Evolutionary conservation across 2,888 invertebrate species (phyloP), one percentile per base, ranked within the genome.

Genomic region (Arctia plantaginis): DNA sequence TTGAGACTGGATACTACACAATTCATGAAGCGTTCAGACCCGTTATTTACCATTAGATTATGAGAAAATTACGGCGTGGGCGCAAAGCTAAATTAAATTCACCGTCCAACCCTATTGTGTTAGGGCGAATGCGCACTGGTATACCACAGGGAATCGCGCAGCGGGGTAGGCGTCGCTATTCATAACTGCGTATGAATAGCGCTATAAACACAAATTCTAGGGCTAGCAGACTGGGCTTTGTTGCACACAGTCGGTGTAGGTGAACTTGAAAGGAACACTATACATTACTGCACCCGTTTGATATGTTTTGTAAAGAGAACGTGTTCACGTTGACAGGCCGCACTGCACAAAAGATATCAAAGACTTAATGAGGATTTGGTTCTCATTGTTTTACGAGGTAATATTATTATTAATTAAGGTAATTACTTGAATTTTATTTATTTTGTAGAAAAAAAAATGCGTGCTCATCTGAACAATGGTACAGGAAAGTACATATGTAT

Each of bases 171-270:
- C 83, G 83, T 76, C 75, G 75, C 87, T 89, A 90, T 92, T 92
- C 90, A 92, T 88, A 73, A 74, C 77, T 33, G 44, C 70, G 78
- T 76, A 80, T 90, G 86, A 90, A 92, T 91, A 88, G 88, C 81
- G 82, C 86, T 84, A 89, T 89, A 87, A 88, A 90, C 76, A 86
- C 88, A 89, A 92, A 91, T 90, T 90, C 89, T 87, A 90, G 83
- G 88, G 86, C 82, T 88, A 86, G 84, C 85, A 80, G 80, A 74
- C 77, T 74, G 79, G 73, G 79, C 66, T 82, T 82, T 84, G 78
- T 83, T 76, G 75, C 77, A 77, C 71, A 65, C 77, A 76, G 77
- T 75, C 66, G 44, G 71, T 72, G 77, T 77, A 78, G 75, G 35
- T 75, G 77, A 82, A 78, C 77, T 78, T 65, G 62, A 44, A 44